These are phyloP conservation scores for Nezara viridula DNA, from an alignment of 2,888 invertebrate species.

Conservation along the genomic window DNA sequence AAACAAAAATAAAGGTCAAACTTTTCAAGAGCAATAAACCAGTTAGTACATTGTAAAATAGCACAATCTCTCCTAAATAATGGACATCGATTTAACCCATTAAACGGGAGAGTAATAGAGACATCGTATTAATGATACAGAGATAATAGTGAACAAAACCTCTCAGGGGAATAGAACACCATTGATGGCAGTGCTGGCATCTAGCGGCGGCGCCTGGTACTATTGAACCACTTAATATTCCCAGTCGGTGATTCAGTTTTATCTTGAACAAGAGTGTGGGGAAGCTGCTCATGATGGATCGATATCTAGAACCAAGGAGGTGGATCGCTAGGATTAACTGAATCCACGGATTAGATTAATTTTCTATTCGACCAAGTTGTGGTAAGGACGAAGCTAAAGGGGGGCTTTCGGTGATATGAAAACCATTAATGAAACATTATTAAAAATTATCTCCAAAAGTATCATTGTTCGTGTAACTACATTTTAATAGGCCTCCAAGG, in stretches of 20 bases:
- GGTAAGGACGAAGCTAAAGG: too few relatives aligned
- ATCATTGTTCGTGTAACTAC: too few relatives aligned
- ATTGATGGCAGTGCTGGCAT: constrained; percentile 42
- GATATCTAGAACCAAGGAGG: not conserved
- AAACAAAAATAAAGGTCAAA: too few relatives aligned
- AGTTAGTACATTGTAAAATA: not conserved
- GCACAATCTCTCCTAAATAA: not conserved
- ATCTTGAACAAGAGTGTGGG: constrained; percentile 32
- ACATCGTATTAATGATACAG: constrained; percentile 22
- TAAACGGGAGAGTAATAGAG: constrained; percentile 11
- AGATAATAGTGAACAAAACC: constrained; percentile 19
- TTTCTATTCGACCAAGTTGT: too few relatives aligned
- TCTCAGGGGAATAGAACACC: not conserved
- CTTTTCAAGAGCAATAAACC: not conserved
- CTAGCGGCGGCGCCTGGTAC: constrained; percentile 2
- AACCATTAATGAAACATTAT: too few relatives aligned
- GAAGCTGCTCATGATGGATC: not conserved
- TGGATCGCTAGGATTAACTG: not conserved
- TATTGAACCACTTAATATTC: constrained; percentile 15
- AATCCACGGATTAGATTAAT: not conserved
- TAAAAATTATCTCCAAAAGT: too few relatives aligned
- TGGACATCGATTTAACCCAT: not conserved
- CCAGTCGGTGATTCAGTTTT: constrained; percentile 13
- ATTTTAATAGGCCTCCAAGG: too few relatives aligned
- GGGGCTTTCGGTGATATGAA: too few relatives aligned